Conservation (phyloP, 2,113 vertebrate species). For the Muscicapa adusta region DNA sequence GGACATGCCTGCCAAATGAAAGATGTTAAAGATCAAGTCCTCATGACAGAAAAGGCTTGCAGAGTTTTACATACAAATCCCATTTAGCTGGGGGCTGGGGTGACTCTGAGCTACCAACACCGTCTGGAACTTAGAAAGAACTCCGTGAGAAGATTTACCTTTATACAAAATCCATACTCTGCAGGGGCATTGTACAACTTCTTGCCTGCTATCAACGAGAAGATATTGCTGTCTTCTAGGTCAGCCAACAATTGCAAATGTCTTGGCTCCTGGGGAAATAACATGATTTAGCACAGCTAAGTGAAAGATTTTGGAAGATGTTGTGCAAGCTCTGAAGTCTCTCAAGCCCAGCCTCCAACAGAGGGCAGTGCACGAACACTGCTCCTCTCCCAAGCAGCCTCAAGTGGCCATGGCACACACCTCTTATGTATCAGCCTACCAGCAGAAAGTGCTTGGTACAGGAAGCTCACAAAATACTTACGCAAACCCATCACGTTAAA, state of each 20-base stretch:
- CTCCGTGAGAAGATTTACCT: constrained; percentile 73
- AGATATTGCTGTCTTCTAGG: constrained; percentile 91
- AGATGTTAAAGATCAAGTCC: constrained; percentile 26
- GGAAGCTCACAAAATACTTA: neutral
- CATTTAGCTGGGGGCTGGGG: neutral
- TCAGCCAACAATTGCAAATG: constrained; percentile 94
- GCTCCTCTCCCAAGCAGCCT: neutral
- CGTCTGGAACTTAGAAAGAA: neutral
- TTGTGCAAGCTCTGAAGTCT: neutral
- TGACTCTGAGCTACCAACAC: neutral
- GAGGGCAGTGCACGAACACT: neutral
- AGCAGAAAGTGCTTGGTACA: neutral
- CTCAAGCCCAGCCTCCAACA: neutral
- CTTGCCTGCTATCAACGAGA: constrained; percentile 83
- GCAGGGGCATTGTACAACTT: constrained; percentile 90
- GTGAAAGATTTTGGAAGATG: neutral
- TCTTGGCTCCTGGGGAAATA: constrained; percentile 85
- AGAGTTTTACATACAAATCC: neutral
- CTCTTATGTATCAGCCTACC: neutral
- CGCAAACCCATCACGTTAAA: neutral
- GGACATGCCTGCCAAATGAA: constrained; percentile 41
- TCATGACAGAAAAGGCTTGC: neutral
- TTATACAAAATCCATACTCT: constrained; percentile 93
- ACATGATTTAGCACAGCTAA: neutral
- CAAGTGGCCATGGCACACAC: rapidly evolving